phyloP scores from a whole-genome alignment of 2,113 vertebrate genomes.

The Nothocercus julius region DNA sequence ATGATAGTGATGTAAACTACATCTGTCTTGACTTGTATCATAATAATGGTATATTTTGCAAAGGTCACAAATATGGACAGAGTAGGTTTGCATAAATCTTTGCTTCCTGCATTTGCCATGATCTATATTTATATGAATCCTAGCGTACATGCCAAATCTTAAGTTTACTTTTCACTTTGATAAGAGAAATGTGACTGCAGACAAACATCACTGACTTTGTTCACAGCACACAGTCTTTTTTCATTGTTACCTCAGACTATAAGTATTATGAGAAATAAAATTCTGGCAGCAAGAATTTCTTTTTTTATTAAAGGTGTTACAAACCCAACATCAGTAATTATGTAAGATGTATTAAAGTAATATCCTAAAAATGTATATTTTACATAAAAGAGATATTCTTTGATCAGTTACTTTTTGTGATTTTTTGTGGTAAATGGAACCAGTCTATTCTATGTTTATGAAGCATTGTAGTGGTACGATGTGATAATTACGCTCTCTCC shows the following conservation, averaged over 20 bases:
- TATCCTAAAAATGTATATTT: conserved; percentile 83
- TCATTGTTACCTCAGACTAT: conserved; percentile 80
- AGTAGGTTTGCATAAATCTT: conserved; percentile 57
- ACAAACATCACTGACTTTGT: conserved; percentile 55
- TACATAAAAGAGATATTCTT: conserved; percentile 83
- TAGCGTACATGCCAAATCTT: conserved; percentile 60
- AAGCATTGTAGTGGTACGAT: conserved; percentile 80
- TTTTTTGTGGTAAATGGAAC: conserved; percentile 81
- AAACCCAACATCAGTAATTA: conserved; percentile 65
- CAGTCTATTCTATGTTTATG: conserved; percentile 81
- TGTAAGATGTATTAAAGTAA: conserved; percentile 76
- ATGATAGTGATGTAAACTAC: conserved; percentile 72
- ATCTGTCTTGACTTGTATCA: conserved; percentile 66
- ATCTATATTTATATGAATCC: conserved; percentile 68
- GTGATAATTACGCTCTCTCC: conserved; percentile 82
- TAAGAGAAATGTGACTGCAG: conserved; percentile 59
- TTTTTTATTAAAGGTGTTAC: conserved; percentile 65
- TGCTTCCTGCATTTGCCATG: conserved; percentile 66
- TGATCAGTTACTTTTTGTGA: conserved; percentile 76
- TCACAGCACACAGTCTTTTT: conserved; percentile 73
- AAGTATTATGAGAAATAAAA: conserved; percentile 77
- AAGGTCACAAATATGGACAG: conserved; percentile 42
- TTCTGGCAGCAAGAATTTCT: conserved; percentile 78
- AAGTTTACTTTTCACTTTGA: conserved; percentile 64
- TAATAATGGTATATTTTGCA: conserved; percentile 56